Conservation (phyloP, 2,797 vertebrate genomes). For the Onychomys arenicola region DNA sequence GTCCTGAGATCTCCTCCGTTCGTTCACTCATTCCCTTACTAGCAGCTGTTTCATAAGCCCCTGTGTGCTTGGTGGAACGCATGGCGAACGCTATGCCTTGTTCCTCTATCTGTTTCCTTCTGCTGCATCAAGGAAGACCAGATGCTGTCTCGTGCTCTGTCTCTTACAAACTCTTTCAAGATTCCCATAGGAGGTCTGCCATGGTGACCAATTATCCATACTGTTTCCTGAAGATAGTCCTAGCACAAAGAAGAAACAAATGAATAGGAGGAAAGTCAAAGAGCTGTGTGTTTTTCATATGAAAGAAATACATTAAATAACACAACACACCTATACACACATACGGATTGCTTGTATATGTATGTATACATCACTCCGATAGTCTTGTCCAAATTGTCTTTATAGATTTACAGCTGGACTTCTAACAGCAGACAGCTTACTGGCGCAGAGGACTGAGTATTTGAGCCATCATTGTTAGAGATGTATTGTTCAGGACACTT, state of each 20-base stretch:
- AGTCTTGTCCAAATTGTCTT: conserved; percentile 28
- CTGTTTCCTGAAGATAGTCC: not conserved
- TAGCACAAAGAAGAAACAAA: not conserved
- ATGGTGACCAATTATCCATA: not conserved
- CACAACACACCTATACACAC: not conserved
- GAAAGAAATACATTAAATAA: conserved; percentile 1
- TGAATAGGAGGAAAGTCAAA: not conserved
- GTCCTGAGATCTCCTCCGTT: not conserved
- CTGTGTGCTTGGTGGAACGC: not conserved
- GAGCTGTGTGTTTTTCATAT: not conserved
- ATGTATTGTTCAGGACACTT: conserved; percentile 86
- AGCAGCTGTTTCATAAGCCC: not conserved
- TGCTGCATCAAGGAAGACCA: not conserved
- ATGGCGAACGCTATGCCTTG: rapidly evolving
- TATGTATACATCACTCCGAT: not conserved
- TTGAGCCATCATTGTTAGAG: conserved; percentile 81
- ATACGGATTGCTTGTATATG: not conserved
- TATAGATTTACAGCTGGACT: conserved; percentile 78
- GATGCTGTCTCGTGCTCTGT: not conserved
- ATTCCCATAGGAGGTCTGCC: not conserved
- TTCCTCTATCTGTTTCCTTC: not conserved
- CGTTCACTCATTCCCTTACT: not conserved
- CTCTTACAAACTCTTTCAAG: not conserved
- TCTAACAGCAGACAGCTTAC: conserved; percentile 73
- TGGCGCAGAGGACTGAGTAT: conserved; percentile 69